Percentiles rank a stretch among this genome's conserved stretches.
phyloP scores from a whole-genome alignment of 1,140 invertebrate species.

The Acyrthosiphon pisum region DNA sequence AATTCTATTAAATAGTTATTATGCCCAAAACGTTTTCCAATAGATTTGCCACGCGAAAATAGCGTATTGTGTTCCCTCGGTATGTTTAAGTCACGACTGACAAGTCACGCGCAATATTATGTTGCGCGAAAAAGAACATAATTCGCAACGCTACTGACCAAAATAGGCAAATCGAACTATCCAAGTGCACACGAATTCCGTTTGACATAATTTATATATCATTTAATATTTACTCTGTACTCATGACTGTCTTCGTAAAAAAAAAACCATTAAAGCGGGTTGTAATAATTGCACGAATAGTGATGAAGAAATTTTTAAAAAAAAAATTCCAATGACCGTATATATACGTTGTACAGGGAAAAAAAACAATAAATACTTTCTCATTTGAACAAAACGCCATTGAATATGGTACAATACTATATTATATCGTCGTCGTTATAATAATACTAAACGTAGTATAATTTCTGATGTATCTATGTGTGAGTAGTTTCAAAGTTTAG shows the following conservation, averaged over 20 bases:
- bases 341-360: not conserved
- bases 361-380: not conserved
- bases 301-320: not conserved
- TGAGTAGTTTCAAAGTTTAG: not conserved
- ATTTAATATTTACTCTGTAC: slow-evolving; percentile 32
- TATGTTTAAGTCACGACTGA: slow-evolving; percentile 16
- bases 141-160: slow-evolving; percentile 36
- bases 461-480: not conserved
- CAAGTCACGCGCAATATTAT: slow-evolving; percentile 24
- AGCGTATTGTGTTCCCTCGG: not conserved
- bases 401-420: not conserved
- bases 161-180: slow-evolving; percentile 40
- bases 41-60: slow-evolving; percentile 6
- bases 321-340: not conserved
- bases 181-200: slow-evolving; percentile 22
- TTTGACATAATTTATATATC: slow-evolving; percentile 3
- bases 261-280: not conserved
- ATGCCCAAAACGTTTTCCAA: not conserved
- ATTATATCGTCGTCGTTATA: not conserved
- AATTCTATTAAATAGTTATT: not conserved
- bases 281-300: not conserved
- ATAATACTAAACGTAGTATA: not conserved
- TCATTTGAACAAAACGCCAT: not conserved
- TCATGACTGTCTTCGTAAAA: not conserved
- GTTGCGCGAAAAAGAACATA: slow-evolving; percentile 29